A percentile compares a stretch with the other conserved stretches of the same genome.
Evolutionary conservation across 2,113 vertebrate species (phyloP).

Genomic region (Zosterops japonicus): DNA sequence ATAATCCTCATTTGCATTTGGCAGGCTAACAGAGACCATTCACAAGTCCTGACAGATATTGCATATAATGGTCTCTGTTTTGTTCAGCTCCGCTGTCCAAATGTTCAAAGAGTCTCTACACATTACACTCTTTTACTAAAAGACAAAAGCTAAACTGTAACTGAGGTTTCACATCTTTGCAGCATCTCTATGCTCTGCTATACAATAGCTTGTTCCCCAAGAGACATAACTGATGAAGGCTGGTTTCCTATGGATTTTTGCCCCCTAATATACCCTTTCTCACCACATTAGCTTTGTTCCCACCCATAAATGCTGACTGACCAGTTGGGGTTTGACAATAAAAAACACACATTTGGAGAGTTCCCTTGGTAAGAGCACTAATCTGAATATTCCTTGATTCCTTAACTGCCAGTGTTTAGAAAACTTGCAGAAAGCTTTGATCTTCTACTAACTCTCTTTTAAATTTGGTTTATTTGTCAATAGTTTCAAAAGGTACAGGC

Average conservation of each 20-base stretch:
- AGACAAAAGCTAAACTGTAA: constrained; percentile 4
- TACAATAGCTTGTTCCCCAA: not conserved
- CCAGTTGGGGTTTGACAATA: not conserved
- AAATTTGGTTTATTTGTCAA: not conserved
- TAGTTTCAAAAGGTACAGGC: not conserved
- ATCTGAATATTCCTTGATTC: not conserved
- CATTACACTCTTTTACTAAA: not conserved
- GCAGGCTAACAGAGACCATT: constrained; percentile 12
- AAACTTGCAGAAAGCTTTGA: not conserved
- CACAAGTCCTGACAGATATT: constrained; percentile 23
- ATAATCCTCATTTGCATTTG: constrained; percentile 25
- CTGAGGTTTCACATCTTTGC: not conserved
- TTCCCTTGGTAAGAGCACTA: not conserved
- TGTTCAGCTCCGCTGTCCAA: not conserved
- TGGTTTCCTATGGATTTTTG: not conserved
- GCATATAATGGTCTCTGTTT: constrained; percentile 2
- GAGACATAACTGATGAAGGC: not conserved
- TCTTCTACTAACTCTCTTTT: not conserved
- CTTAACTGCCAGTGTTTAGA: not conserved
- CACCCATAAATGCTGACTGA: not conserved
- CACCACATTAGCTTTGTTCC: not conserved
- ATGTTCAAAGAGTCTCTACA: constrained; percentile 3
- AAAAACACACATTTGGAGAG: not conserved
- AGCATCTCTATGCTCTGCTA: not conserved
- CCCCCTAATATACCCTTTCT: not conserved